These are phyloP conservation scores for Henricia sp. DNA, from an alignment of 53 echinoderm and acorn worm species.

Conservation along the genomic window DNA sequence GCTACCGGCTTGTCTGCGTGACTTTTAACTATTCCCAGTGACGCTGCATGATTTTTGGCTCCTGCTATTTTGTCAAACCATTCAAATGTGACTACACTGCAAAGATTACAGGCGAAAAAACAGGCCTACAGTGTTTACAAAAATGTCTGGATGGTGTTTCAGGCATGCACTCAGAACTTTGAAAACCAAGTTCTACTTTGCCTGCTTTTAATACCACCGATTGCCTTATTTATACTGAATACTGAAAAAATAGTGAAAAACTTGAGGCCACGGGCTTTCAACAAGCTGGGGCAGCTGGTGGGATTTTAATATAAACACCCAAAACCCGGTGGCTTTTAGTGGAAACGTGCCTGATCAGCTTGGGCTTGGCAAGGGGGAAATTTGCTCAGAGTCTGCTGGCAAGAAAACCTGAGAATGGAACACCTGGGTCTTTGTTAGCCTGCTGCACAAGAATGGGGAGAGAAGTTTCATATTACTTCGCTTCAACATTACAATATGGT, in stretches of 20 bases:
- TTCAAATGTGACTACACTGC: background rate
- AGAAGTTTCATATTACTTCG: background rate
- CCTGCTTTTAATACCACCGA: constrained; percentile 5
- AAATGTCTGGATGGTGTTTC: background rate
- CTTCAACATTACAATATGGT: background rate
- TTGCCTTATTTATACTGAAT: constrained; percentile 47
- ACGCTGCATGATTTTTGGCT: constrained; percentile 3
- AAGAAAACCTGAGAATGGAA: background rate
- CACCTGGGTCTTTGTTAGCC: constrained; percentile 8
- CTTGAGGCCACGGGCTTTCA: constrained; percentile 38
- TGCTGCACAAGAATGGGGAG: background rate
- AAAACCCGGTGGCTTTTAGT: background rate
- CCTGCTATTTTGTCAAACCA: constrained; percentile 31
- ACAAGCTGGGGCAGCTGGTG: constrained; percentile 22
- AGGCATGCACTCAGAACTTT: no score
- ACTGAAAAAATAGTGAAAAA: constrained; percentile 8
- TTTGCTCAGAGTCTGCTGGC: background rate
- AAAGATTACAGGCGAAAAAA: background rate
- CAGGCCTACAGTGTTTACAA: background rate
- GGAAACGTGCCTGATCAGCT: background rate
- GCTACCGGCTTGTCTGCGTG: constrained; percentile 17
- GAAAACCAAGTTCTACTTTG: background rate
- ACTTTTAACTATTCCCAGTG: background rate
- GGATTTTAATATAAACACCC: constrained; percentile 51
- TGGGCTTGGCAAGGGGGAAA: background rate